Conservation (phyloP, 2,113 vertebrate genomes). For the Edolisoma coerulescens region DNA sequence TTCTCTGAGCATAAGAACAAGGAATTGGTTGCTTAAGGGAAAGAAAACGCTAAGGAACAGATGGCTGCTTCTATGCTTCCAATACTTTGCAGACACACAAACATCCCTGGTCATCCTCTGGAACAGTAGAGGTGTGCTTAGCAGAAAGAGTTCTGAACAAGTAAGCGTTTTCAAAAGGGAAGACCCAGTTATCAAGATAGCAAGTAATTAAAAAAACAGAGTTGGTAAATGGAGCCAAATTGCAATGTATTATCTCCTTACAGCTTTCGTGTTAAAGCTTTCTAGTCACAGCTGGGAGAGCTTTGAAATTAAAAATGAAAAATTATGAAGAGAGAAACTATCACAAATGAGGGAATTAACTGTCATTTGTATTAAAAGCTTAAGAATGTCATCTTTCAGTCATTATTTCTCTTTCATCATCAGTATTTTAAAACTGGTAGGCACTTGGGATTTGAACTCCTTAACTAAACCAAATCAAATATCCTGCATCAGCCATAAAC, state of each 20-base stretch:
- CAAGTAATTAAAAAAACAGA: neutral
- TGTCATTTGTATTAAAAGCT: neutral
- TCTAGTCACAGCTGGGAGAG: neutral
- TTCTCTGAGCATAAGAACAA: constrained; percentile 9
- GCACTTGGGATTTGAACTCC: neutral
- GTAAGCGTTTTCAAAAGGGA: neutral
- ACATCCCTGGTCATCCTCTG: constrained; percentile 4
- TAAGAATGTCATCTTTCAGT: neutral
- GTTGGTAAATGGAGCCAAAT: neutral
- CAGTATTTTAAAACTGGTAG: neutral
- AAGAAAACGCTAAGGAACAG: constrained; percentile 39
- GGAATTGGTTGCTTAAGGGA: constrained; percentile 48
- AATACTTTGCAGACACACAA: neutral
- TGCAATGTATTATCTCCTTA: neutral
- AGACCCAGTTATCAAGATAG: neutral
- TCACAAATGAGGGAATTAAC: neutral
- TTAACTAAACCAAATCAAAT: neutral
- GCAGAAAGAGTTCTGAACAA: neutral
- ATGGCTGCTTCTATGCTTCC: constrained; percentile 14
- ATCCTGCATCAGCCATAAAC: neutral
- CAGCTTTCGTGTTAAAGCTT: neutral
- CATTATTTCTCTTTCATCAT: neutral
- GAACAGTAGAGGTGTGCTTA: neutral
- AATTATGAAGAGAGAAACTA: neutral
- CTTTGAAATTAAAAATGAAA: neutral